Conservation (phyloP, 2,888 invertebrate species). For the Pherbina coryleti region DNA sequence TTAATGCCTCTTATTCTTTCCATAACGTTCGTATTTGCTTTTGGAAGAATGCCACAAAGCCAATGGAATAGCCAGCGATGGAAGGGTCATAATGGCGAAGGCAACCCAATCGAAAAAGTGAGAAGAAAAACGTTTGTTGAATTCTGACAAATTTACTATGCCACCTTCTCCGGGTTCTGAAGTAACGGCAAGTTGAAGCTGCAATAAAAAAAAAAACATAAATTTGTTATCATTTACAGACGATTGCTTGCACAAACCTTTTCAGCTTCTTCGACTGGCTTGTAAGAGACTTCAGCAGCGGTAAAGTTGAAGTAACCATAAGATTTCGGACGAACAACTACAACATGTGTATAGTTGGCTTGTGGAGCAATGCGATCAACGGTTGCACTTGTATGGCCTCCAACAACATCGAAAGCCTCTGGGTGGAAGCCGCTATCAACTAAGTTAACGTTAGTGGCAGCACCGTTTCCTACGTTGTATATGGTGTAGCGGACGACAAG, state of each 20-base stretch:
- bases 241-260: conserved; percentile 52
- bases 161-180: conserved; percentile 97
- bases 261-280: conserved; percentile 84
- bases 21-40: conserved; percentile 89
- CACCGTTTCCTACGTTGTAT: conserved; percentile 92
- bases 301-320: conserved; percentile 98
- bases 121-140: conserved; percentile 96
- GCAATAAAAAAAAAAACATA: conserved; percentile 58
- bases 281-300: conserved; percentile 92
- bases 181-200: conserved; percentile 79
- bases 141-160: conserved; percentile 92
- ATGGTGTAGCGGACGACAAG: conserved; percentile 94
- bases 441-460: conserved; percentile 87
- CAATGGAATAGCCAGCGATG: conserved; percentile 94
- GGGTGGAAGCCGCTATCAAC: conserved; percentile 93
- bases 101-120: conserved; percentile 98
- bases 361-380: conserved; percentile 93
- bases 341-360: conserved; percentile 93
- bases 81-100: conserved; percentile 96
- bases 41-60: conserved; percentile 95
- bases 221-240: background rate
- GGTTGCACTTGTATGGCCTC: conserved; percentile 84
- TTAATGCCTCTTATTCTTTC: conserved; percentile 78
- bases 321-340: conserved; percentile 89
- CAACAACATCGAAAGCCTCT: conserved; percentile 89